Conservation (phyloP, 2,888 invertebrate genomes). For the Hedychridium roseum region DNA sequence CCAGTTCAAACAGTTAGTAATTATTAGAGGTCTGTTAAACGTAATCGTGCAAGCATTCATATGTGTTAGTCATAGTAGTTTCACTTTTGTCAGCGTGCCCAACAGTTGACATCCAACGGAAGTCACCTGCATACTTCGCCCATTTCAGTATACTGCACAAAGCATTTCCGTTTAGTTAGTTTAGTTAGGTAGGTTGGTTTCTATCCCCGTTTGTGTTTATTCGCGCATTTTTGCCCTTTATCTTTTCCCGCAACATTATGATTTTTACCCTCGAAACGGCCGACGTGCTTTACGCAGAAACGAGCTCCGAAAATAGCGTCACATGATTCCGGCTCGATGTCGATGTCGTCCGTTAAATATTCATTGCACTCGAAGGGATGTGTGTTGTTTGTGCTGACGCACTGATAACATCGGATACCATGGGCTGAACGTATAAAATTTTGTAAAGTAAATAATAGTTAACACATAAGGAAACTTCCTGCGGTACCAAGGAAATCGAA, state of each 20-base stretch:
- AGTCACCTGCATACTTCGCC: too few species aligned
- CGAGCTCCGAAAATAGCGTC: slow-evolving; percentile 82
- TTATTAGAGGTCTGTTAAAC: background rate
- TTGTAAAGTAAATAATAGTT: too few species aligned
- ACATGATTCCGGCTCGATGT: slow-evolving; percentile 76
- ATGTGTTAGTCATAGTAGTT: too few species aligned
- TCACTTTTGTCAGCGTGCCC: too few species aligned
- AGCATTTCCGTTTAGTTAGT: too few species aligned
- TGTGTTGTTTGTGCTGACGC: slow-evolving; percentile 81
- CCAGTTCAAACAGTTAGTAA: background rate
- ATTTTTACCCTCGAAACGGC: slow-evolving; percentile 87
- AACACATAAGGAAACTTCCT: too few species aligned
- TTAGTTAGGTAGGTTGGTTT: too few species aligned
- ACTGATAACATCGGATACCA: slow-evolving; percentile 86
- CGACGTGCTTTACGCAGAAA: slow-evolving; percentile 93
- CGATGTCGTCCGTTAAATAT: slow-evolving; percentile 73
- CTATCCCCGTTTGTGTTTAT: slow-evolving; percentile 3
- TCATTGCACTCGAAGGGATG: slow-evolving; percentile 87
- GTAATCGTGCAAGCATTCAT: too few species aligned
- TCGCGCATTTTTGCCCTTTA: too few species aligned
- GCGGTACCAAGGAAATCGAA: too few species aligned
- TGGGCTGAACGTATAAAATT: slow-evolving; percentile 67
- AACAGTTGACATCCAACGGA: too few species aligned
- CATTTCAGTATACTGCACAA: too few species aligned
- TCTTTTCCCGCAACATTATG: slow-evolving; percentile 5